phyloP scores from a whole-genome alignment of 2,113 vertebrate genomes.

The Ammodytes marinus region DNA sequence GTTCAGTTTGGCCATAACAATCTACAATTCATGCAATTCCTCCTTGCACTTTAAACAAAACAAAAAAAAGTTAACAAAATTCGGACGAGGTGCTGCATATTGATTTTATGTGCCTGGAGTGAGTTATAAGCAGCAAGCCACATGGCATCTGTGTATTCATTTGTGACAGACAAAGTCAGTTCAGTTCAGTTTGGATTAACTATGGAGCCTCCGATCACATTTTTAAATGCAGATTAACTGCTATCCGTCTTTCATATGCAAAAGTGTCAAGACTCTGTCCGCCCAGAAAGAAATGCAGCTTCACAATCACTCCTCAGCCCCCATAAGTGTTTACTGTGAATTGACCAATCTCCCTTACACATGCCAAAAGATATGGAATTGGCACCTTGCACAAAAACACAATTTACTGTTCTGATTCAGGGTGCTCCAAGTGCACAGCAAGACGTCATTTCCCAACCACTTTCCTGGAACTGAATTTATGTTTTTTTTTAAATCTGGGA shows the following conservation, averaged over 20 bases:
- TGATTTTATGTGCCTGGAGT: neutral
- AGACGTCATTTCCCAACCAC: slow-evolving; percentile 53
- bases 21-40: neutral
- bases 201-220: neutral
- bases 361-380: slow-evolving; percentile 47
- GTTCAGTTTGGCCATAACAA: neutral
- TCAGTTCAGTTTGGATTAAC: neutral
- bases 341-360: slow-evolving; percentile 1
- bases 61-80: neutral
- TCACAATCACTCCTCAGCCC: slow-evolving; percentile 9
- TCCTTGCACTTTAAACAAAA: neutral
- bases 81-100: neutral
- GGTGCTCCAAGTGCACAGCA: slow-evolving; percentile 32
- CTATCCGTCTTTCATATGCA: slow-evolving; percentile 10
- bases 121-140: neutral
- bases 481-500: slow-evolving; percentile 36
- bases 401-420: slow-evolving; percentile 42
- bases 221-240: slow-evolving; percentile 7
- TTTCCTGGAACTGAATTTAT: slow-evolving; percentile 67
- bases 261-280: neutral
- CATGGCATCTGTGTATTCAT: slow-evolving; percentile 3
- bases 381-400: slow-evolving; percentile 44
- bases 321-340: slow-evolving; percentile 21
- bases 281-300: neutral
- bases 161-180: neutral